phyloP scores from a whole-genome alignment of 2,888 invertebrate species.

The Napeogenes inachia region DNA sequence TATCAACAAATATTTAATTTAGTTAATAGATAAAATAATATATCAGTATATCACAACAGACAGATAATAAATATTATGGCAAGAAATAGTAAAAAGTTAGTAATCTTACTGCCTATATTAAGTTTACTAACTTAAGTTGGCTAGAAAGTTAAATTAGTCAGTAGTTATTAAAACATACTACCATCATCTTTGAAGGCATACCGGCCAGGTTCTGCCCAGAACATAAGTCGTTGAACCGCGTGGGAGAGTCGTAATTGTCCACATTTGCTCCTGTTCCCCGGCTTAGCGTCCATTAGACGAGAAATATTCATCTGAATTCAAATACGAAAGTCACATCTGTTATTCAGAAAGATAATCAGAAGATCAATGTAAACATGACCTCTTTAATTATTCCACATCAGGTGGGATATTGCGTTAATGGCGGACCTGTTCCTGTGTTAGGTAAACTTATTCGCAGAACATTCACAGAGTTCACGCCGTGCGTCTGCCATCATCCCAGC shows the following conservation, averaged over 20 bases:
- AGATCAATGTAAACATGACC: too few relatives aligned
- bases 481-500: too few relatives aligned
- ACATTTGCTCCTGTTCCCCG: slow-evolving; percentile 29
- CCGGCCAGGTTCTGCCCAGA: slow-evolving; percentile 71
- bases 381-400: too few relatives aligned
- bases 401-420: too few relatives aligned
- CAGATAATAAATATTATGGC: not conserved
- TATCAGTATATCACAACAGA: too few relatives aligned
- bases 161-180: slow-evolving; percentile 29
- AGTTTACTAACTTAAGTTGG: not conserved
- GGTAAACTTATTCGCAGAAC: too few relatives aligned
- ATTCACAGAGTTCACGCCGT: too few relatives aligned
- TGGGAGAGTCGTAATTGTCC: slow-evolving; percentile 51
- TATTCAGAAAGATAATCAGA: too few relatives aligned
- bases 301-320: slow-evolving; percentile 56
- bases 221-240: slow-evolving; percentile 68
- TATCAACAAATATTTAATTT: slow-evolving; percentile 34
- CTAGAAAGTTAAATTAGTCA: not conserved
- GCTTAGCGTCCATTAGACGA: slow-evolving; percentile 41
- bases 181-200: slow-evolving; percentile 74
- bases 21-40: too few relatives aligned
- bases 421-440: too few relatives aligned
- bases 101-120: not conserved
- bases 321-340: not conserved
- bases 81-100: too few relatives aligned